phyloP scores from a whole-genome alignment of 2,888 invertebrate genomes.

The Sussaba pulchella region DNA sequence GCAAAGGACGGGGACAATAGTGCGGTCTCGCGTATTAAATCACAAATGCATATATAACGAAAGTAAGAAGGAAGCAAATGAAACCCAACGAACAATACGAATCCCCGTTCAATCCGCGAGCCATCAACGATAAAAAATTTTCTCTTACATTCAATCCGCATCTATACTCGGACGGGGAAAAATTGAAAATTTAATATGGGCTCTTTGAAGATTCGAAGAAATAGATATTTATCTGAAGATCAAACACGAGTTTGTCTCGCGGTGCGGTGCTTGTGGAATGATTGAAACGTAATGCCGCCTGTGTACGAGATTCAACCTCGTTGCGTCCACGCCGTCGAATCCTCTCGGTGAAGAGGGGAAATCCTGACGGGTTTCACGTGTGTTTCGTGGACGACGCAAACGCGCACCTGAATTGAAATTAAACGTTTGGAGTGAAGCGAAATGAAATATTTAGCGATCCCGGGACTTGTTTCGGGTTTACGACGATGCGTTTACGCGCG shows the following conservation, averaged over 20 bases:
- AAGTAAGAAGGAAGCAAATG: constrained; percentile 58
- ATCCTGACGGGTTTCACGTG: constrained; percentile 23
- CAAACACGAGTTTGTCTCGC: constrained; percentile 31
- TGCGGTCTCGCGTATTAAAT: constrained; percentile 76
- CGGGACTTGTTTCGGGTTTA: constrained; percentile 55
- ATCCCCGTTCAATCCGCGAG: constrained; percentile 47
- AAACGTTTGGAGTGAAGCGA: constrained; percentile 80
- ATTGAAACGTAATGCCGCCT: constrained; percentile 57
- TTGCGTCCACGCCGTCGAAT: too few species aligned
- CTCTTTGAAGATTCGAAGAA: constrained; percentile 63
- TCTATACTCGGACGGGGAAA: constrained; percentile 32
- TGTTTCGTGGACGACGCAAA: constrained; percentile 37
- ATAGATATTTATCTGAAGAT: constrained; percentile 42
- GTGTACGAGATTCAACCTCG: constrained; percentile 32
- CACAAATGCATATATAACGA: constrained; percentile 77
- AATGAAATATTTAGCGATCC: constrained; percentile 83
- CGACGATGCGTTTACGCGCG: neutral
- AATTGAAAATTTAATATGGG: constrained; percentile 66
- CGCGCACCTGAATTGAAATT: constrained; percentile 82
- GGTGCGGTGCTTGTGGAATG: constrained; percentile 42
- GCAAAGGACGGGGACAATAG: constrained; percentile 69
- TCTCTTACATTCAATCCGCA: constrained; percentile 15
- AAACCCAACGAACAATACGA: constrained; percentile 63
- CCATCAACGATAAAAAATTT: constrained; percentile 21
- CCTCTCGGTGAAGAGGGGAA: too few species aligned